A percentile compares a stretch with the other conserved stretches of the same genome.
These are phyloP conservation scores for Platynereis dumerilii DNA, from an alignment of 2,888 invertebrate species.

Conservation along the genomic window DNA sequence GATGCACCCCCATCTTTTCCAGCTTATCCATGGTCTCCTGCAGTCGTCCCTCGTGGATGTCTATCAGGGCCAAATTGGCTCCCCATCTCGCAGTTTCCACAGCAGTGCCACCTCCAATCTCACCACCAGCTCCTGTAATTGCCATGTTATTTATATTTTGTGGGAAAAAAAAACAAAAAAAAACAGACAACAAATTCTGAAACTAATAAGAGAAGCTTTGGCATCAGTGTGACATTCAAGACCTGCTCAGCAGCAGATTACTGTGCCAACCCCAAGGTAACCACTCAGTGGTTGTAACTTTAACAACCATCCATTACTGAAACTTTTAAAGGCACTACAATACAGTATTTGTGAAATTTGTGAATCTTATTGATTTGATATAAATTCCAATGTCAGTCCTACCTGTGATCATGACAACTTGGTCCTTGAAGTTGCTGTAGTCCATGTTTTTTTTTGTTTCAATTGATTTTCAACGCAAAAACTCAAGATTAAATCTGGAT, in stretches of 20 bases:
- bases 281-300: too few relatives aligned
- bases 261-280: too few relatives aligned
- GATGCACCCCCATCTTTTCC: background rate
- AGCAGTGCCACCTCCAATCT: conserved; percentile 15
- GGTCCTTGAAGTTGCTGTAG: conserved; percentile 9
- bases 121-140: conserved; percentile 15
- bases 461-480: too few relatives aligned
- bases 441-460: conserved; percentile 1
- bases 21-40: conserved; percentile 2
- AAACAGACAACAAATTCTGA: too few relatives aligned
- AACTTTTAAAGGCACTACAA: too few relatives aligned
- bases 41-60: conserved; percentile 16
- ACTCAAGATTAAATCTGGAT: too few relatives aligned
- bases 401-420: conserved; percentile 19
- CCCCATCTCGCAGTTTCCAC: conserved; percentile 5
- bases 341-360: background rate
- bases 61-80: conserved; percentile 11
- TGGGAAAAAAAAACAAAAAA: too few relatives aligned
- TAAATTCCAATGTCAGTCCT: background rate
- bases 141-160: too few relatives aligned
- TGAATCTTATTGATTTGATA: background rate
- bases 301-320: too few relatives aligned
- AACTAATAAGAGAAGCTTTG: too few relatives aligned
- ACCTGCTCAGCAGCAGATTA: too few relatives aligned
- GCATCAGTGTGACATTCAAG: too few relatives aligned